These are phyloP conservation scores for Trachelus troglodyta DNA, from an alignment of 2,888 invertebrate species.

Conservation along the genomic window DNA sequence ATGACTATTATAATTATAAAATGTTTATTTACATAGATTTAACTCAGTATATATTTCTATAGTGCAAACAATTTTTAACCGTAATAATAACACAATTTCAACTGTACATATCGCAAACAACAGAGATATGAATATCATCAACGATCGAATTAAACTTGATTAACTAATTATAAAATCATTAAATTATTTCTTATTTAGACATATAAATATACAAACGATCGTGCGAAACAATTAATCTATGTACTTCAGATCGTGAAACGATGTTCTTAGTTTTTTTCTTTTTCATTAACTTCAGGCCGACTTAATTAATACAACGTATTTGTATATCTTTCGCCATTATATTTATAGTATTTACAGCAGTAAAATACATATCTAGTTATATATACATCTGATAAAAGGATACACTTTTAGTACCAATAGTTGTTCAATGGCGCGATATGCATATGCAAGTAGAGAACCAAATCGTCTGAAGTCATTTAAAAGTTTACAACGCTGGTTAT, in stretches of 20 bases:
- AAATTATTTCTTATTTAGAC: constrained; percentile 33
- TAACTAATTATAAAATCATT: constrained; percentile 34
- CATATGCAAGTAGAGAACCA: constrained; percentile 24
- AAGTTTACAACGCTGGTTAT: constrained; percentile 30
- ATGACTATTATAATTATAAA: constrained; percentile 52
- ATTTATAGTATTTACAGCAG: constrained; percentile 49
- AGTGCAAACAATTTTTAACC: constrained; percentile 49
- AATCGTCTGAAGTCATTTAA: constrained; percentile 12
- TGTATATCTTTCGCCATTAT: constrained; percentile 15
- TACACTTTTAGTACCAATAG: constrained; percentile 12
- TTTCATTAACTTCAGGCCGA: constrained; percentile 27
- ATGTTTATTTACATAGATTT: constrained; percentile 61
- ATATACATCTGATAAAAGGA: constrained; percentile 23
- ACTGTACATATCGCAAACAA: constrained; percentile 56
- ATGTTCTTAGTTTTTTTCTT: background rate
- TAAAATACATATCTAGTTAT: constrained; percentile 43
- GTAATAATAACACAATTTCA: constrained; percentile 39
- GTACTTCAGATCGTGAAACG: background rate
- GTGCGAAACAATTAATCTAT: constrained; percentile 28
- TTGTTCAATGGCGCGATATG: constrained; percentile 32
- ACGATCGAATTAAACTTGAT: constrained; percentile 34
- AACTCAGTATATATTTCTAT: constrained; percentile 52
- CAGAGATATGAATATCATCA: constrained; percentile 29
- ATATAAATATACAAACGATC: constrained; percentile 47
- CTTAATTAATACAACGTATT: constrained; percentile 28